Evolutionary conservation across 2,888 invertebrate species (phyloP).

Genomic region (Eubasilissa splendida): DNA sequence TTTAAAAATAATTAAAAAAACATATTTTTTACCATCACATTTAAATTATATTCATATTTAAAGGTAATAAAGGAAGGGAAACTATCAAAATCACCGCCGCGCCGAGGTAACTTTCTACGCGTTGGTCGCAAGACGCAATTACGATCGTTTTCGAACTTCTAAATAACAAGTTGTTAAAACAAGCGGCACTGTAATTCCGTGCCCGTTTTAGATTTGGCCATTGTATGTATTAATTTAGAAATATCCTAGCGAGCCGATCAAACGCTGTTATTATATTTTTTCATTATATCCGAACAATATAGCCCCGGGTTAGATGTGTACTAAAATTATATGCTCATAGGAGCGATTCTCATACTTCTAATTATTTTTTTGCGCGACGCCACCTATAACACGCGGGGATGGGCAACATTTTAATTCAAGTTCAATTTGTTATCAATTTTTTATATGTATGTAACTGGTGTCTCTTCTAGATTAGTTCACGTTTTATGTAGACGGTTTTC

Average conservation of each 20-base stretch:
- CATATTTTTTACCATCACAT: no score
- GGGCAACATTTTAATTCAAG: not conserved
- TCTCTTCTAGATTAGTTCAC: no score
- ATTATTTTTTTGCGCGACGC: slow-evolving; percentile 34
- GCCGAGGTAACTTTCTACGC: no score
- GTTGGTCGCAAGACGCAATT: slow-evolving; percentile 4
- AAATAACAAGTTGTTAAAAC: slow-evolving; percentile 44
- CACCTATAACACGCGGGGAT: not conserved
- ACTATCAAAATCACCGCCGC: no score
- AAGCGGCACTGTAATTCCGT: slow-evolving; percentile 27
- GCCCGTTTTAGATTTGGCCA: slow-evolving; percentile 18
- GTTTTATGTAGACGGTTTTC: no score
- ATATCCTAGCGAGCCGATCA: slow-evolving; percentile 23
- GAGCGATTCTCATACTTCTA: slow-evolving; percentile 34
- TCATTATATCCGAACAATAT: slow-evolving; percentile 29
- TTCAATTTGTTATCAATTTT: no score
- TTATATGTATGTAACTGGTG: no score
- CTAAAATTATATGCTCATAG: slow-evolving; percentile 46
- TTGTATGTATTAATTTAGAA: slow-evolving; percentile 45
- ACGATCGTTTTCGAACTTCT: slow-evolving; percentile 21
- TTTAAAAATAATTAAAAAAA: no score
- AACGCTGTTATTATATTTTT: slow-evolving; percentile 44
- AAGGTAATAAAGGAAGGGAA: no score
- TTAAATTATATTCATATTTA: no score
- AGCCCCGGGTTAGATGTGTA: slow-evolving; percentile 42